Evolutionary conservation across 2,888 invertebrate genomes (phyloP).

Genomic region (Tachina fera): DNA sequence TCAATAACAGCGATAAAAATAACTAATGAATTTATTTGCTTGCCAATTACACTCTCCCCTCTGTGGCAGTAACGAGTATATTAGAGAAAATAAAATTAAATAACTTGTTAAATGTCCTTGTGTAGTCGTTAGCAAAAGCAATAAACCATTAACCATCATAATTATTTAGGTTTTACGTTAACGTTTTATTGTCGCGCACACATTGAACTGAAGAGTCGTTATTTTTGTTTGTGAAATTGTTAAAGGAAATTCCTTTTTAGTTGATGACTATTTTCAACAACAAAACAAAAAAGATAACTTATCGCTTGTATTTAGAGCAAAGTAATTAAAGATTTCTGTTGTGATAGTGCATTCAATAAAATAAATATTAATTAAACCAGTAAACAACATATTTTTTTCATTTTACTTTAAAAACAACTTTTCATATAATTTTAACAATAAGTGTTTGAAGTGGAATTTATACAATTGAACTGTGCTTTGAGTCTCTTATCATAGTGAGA

Average conservation of each 20-base stretch:
- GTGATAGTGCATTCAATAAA: no score
- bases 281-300: not conserved
- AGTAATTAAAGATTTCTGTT: no score
- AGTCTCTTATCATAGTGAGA: no score
- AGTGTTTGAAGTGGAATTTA: no score
- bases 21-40: constrained; percentile 46
- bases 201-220: not conserved
- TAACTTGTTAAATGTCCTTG: constrained; percentile 23
- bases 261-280: not conserved
- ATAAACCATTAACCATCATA: constrained; percentile 30
- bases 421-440: no score
- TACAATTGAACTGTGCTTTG: no score
- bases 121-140: not conserved
- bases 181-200: not conserved
- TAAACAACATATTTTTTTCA: no score
- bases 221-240: not conserved
- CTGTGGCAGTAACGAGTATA: not conserved
- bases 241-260: not conserved
- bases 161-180: constrained; percentile 23
- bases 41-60: not conserved
- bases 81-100: constrained; percentile 21
- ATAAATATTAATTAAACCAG: no score
- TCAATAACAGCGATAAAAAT: constrained; percentile 45
- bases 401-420: no score
- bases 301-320: not conserved